Evolutionary conservation across 2,113 vertebrate species (phyloP).

Genomic region (Pelodiscus sinensis): DNA sequence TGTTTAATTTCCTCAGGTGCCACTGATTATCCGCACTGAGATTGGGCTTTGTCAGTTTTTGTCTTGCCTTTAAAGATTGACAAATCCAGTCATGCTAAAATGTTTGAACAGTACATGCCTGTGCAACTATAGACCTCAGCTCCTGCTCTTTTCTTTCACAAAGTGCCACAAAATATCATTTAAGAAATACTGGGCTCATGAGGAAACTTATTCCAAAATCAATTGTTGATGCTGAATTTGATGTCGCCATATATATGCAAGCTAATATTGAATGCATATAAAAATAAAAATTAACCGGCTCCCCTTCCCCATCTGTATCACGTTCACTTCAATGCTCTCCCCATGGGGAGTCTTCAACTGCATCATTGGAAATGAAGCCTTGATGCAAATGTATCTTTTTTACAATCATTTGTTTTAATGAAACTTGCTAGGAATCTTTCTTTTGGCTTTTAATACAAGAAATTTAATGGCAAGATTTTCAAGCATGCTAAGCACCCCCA

Average conservation of each 20-base stretch:
- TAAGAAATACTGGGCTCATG: accelerated
- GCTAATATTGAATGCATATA: accelerated
- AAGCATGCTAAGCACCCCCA: accelerated
- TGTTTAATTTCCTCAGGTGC: constrained; percentile 58
- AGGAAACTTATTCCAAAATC: accelerated
- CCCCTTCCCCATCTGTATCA: accelerated
- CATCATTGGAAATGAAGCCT: background rate
- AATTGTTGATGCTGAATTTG: background rate
- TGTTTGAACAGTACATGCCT: accelerated
- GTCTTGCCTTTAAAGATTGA: constrained; percentile 29
- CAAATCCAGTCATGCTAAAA: background rate
- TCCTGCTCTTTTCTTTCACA: constrained; percentile 4
- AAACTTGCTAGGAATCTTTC: background rate
- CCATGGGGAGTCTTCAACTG: background rate
- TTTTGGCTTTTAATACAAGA: accelerated
- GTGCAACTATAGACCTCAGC: background rate
- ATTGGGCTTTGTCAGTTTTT: constrained; percentile 63
- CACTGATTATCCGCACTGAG: constrained; percentile 3
- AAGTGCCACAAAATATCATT: background rate
- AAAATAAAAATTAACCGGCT: background rate
- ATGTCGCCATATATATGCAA: accelerated
- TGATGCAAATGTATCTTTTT: background rate
- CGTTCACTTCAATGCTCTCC: background rate
- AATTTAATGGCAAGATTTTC: accelerated
- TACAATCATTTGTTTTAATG: accelerated